Percentiles rank a stretch among this genome's conserved stretches.
phyloP scores from a whole-genome alignment of 2,797 vertebrate genomes.

The Premnoplex brunnescens region DNA sequence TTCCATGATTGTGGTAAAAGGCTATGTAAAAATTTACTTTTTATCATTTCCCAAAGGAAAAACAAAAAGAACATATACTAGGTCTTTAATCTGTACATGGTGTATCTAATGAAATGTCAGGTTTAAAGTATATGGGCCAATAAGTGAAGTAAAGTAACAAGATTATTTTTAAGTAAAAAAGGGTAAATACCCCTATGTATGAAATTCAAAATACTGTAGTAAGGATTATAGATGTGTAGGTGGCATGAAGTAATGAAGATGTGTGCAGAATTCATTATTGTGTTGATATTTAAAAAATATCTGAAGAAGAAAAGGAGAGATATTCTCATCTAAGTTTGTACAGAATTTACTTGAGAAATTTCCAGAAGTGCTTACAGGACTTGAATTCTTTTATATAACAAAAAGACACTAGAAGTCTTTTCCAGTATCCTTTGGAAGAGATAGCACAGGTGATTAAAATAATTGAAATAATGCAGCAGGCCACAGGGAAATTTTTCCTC shows the following conservation, averaged over 20 bases:
- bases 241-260: background rate
- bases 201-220: background rate
- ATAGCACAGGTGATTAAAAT: background rate
- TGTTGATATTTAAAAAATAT: background rate
- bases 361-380: background rate
- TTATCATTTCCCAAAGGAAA: background rate
- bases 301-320: background rate
- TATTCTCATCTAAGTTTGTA: background rate
- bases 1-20: background rate
- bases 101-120: background rate
- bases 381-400: background rate
- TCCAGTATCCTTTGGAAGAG: background rate
- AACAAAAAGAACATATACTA: background rate
- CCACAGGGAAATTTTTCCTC: constrained; percentile 24
- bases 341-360: background rate
- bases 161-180: background rate
- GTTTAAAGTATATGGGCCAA: background rate
- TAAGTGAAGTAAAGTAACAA: background rate
- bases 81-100: background rate
- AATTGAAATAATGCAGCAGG: background rate
- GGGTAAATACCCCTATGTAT: background rate
- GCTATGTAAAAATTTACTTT: background rate
- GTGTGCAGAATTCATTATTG: background rate
- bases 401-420: background rate
- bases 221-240: background rate